Conservation (phyloP, 2,113 vertebrate species). For the Fregetta grallaria region DNA sequence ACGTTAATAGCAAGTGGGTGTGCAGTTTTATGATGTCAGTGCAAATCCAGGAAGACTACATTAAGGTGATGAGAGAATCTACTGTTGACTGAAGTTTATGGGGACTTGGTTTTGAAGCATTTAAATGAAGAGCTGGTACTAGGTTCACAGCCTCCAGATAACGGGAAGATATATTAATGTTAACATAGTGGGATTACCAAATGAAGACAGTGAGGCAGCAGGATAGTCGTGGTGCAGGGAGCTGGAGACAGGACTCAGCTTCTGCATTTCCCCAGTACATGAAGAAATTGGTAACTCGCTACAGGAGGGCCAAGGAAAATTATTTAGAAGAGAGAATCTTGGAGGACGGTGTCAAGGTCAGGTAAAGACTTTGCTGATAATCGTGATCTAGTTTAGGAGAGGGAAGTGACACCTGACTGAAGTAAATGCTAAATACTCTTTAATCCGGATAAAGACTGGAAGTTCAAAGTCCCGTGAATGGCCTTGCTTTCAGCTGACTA, state of each 20-base stretch:
- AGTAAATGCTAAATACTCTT: neutral
- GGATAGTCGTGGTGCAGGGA: neutral
- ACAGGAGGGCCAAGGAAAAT: neutral
- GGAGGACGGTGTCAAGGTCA: rapidly evolving
- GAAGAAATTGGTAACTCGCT: neutral
- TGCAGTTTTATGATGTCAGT: neutral
- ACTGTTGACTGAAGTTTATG: neutral
- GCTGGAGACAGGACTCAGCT: neutral
- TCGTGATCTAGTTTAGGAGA: neutral
- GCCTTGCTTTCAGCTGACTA: neutral
- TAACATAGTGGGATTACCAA: neutral
- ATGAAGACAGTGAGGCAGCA: neutral
- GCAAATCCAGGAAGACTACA: neutral
- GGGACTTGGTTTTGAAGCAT: neutral
- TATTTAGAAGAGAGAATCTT: neutral
- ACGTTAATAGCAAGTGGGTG: neutral
- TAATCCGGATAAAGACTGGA: neutral
- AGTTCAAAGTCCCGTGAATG: neutral
- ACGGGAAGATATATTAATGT: neutral
- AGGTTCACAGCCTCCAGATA: neutral
- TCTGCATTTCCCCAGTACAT: neutral
- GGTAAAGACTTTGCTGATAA: neutral
- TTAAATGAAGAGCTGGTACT: neutral
- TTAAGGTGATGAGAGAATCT: neutral
- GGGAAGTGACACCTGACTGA: neutral